Conservation (phyloP, 2,888 invertebrate species). For the Empis livida region DNA sequence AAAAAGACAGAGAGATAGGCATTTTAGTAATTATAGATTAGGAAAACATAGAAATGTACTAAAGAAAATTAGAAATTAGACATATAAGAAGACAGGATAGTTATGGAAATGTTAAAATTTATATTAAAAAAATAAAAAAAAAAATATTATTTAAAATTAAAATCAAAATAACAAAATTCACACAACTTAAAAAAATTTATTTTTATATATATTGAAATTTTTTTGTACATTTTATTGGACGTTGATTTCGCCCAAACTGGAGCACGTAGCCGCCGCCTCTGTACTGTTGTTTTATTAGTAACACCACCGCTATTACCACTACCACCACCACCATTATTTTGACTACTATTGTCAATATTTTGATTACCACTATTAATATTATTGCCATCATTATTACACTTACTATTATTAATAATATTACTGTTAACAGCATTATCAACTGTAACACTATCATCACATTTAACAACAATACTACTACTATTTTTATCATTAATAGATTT, state of each 20-base stretch:
- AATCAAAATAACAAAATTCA: neutral
- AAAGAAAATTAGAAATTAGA: too few relatives aligned
- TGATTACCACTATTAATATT: conserved; percentile 26
- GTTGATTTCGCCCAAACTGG: conserved; percentile 71
- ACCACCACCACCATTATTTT: neutral
- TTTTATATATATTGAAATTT: conserved; percentile 2
- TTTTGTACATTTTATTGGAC: conserved; percentile 42
- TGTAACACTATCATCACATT: neutral
- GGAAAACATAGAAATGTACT: too few relatives aligned
- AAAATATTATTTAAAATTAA: neutral
- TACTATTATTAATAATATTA: conserved; percentile 7
- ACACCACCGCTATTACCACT: neutral
- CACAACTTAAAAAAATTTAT: neutral
- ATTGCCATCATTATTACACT: conserved; percentile 3
- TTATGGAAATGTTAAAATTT: neutral
- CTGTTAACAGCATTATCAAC: neutral
- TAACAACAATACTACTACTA: conserved; percentile 1
- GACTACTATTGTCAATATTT: neutral
- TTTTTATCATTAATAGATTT: neutral
- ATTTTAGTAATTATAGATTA: too few relatives aligned
- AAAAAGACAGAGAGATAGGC: conserved; percentile 8
- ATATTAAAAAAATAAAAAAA: neutral
- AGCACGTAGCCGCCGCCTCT: conserved; percentile 64
- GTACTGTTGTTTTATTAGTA: conserved; percentile 40
- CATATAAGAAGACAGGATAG: too few relatives aligned